Conservation (phyloP, 1,140 invertebrate species). For the Drosophila mojavensis region DNA sequence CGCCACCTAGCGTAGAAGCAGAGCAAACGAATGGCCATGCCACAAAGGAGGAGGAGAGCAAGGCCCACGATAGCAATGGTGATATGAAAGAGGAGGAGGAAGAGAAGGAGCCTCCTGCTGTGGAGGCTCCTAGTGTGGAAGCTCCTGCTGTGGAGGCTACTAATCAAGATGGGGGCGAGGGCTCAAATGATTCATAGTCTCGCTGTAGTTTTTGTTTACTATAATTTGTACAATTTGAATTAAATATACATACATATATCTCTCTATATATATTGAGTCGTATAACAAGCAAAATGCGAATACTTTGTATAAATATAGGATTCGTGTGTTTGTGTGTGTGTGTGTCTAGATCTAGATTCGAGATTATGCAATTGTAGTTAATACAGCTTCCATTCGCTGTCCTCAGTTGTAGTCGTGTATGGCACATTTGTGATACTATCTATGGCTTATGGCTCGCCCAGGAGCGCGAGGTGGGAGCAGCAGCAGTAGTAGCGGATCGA, state of each 20-base stretch:
- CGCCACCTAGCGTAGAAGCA: conserved; percentile 6
- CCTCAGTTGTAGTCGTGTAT: conserved; percentile 55
- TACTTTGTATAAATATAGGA: conserved; percentile 80
- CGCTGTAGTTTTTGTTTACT: conserved; percentile 23
- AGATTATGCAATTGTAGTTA: conserved; percentile 57
- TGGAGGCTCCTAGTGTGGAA: not conserved
- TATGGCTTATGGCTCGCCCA: conserved; percentile 21
- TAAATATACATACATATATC: conserved; percentile 41
- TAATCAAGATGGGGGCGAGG: not conserved
- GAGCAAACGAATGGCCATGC: conserved; percentile 63
- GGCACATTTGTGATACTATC: conserved; percentile 77
- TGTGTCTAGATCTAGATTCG: conserved; percentile 22
- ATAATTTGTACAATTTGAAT: conserved; percentile 72
- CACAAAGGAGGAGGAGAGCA: conserved; percentile 34
- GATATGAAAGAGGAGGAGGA: not conserved
- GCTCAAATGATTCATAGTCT: conserved; percentile 16
- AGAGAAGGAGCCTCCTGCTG: too few species aligned
- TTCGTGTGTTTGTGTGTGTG: conserved; percentile 46
- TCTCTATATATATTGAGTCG: conserved; percentile 66
- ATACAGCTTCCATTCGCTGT: conserved; percentile 53
- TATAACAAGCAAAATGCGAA: conserved; percentile 81
- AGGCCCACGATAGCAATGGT: conserved; percentile 9
- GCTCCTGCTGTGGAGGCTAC: not conserved
- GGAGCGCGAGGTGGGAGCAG: conserved; percentile 30
- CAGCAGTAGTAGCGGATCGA: conserved; percentile 33